A percentile compares a stretch with the other conserved stretches of the same genome.
Conservation (phyloP, 2,113 vertebrate genomes). For the Lanius ludovicianus region DNA sequence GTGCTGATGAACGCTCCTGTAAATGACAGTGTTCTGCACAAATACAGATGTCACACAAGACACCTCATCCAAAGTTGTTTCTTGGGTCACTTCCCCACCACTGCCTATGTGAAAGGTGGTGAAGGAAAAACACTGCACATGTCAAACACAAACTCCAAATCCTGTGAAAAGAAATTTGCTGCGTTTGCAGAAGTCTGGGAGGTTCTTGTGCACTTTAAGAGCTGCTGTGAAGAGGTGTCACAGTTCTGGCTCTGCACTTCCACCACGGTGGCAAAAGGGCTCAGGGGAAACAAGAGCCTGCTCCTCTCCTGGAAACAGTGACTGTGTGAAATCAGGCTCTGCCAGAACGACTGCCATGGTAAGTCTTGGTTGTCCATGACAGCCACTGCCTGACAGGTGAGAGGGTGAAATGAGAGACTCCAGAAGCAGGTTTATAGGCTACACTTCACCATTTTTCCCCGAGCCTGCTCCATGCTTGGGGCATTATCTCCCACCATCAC, state of each 20-base stretch:
- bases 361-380: neutral
- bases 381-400: neutral
- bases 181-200: neutral
- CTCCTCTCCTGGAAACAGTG: neutral
- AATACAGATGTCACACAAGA: neutral
- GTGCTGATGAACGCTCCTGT: neutral
- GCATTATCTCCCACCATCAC: neutral
- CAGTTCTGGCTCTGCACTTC: neutral
- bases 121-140: neutral
- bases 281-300: neutral
- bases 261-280: neutral
- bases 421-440: neutral
- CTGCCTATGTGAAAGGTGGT: fast-evolving
- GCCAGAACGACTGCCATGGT: neutral
- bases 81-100: neutral
- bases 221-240: neutral
- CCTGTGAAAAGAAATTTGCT: neutral
- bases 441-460: neutral
- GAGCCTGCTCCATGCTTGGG: fast-evolving
- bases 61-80: neutral
- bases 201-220: neutral
- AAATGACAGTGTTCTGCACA: neutral
- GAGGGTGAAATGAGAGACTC: neutral
- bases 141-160: neutral
- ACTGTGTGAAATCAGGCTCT: neutral